phyloP scores from a whole-genome alignment of 1,140 invertebrate species.

The Drosophila bifasciata region DNA sequence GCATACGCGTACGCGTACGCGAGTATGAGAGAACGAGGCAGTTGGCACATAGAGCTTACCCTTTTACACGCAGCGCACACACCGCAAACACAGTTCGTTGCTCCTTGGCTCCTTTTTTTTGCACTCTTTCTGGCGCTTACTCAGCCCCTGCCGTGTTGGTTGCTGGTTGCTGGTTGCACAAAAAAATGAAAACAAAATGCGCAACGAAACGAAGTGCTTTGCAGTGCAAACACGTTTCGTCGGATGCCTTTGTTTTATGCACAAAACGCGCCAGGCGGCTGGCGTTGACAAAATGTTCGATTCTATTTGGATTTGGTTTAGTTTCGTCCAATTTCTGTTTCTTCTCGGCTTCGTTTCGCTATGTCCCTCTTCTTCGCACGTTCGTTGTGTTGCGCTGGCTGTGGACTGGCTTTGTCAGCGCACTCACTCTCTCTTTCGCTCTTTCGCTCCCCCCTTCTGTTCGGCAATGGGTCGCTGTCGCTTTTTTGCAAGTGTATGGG shows the following conservation, averaged over 20 bases:
- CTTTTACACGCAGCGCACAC: slow-evolving; percentile 67
- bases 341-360: slow-evolving; percentile 44
- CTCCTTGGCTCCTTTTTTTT: slow-evolving; percentile 79
- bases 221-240: slow-evolving; percentile 37
- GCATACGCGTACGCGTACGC: no score
- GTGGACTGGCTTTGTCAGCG: slow-evolving; percentile 36
- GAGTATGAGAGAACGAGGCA: slow-evolving; percentile 8
- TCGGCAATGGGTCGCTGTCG: slow-evolving; percentile 47
- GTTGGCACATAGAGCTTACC: slow-evolving; percentile 67
- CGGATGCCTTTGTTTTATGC: slow-evolving; percentile 24
- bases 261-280: slow-evolving; percentile 13
- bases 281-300: slow-evolving; percentile 25
- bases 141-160: slow-evolving; percentile 56
- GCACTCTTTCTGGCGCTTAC: slow-evolving; percentile 72
- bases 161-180: slow-evolving; percentile 13
- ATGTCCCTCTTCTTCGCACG: slow-evolving; percentile 34
- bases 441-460: slow-evolving; percentile 36
- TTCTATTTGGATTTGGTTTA: slow-evolving; percentile 39
- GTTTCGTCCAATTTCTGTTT: slow-evolving; percentile 35
- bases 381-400: slow-evolving; percentile 71
- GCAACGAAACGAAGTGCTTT: slow-evolving; percentile 38
- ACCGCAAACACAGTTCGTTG: slow-evolving; percentile 76
- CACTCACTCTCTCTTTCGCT: slow-evolving; percentile 39
- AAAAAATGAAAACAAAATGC: slow-evolving; percentile 45
- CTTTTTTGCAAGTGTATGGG: slow-evolving; percentile 73